A percentile compares a stretch with the other conserved stretches of the same genome.
Conservation (phyloP, 2,113 vertebrate genomes). For the Pterocles gutturalis region DNA sequence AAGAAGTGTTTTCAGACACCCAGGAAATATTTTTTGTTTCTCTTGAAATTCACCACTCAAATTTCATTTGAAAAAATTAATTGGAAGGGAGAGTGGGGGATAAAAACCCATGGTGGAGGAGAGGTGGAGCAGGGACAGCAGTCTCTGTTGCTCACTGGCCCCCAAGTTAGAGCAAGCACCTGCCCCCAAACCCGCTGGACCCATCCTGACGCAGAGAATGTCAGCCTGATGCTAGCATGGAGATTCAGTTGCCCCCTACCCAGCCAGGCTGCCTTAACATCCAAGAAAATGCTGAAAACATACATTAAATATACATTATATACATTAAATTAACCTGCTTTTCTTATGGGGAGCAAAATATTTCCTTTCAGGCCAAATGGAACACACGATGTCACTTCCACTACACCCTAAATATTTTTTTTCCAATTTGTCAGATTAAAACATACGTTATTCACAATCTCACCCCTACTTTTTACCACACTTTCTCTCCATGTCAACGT, state of each 20-base stretch:
- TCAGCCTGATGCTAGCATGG: neutral
- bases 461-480: neutral
- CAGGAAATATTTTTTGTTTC: neutral
- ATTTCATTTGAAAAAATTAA: neutral
- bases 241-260: neutral
- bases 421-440: neutral
- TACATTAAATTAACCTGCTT: neutral
- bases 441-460: neutral
- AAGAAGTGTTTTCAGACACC: neutral
- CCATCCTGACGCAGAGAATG: neutral
- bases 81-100: neutral
- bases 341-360: neutral
- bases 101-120: fast-evolving
- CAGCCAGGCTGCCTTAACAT: neutral
- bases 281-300: neutral
- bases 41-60: neutral
- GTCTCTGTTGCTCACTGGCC: neutral
- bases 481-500: neutral
- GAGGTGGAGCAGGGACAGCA: neutral
- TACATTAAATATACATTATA: neutral
- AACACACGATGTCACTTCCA: neutral
- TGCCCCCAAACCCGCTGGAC: neutral
- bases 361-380: neutral
- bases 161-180: fast-evolving
- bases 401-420: neutral